A percentile compares a stretch with the other conserved stretches of the same genome.
Conservation (phyloP, 2,797 vertebrate species). For the Periparus ater region DNA sequence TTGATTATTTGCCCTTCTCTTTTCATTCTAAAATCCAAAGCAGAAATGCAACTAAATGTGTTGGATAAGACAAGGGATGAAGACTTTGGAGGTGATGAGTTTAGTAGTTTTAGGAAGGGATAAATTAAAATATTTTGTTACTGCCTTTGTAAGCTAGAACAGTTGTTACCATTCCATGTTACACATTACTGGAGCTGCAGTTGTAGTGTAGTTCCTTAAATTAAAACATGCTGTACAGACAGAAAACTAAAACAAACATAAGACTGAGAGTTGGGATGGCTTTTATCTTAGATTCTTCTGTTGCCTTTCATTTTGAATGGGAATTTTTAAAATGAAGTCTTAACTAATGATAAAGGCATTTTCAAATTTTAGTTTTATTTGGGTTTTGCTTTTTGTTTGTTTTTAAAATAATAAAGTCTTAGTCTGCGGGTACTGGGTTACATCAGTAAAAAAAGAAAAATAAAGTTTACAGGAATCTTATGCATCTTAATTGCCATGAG, state of each 20-base stretch:
- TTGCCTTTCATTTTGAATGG: neutral
- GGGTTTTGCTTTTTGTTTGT: neutral
- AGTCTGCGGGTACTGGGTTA: neutral
- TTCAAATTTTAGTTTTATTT: neutral
- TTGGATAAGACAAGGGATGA: neutral
- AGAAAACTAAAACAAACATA: neutral
- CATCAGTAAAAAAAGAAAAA: neutral
- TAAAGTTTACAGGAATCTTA: neutral
- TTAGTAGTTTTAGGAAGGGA: neutral
- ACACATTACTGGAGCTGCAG: neutral
- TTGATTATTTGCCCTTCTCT: neutral
- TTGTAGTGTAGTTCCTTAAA: neutral
- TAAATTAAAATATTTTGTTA: neutral
- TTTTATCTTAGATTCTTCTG: neutral
- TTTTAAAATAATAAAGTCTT: neutral
- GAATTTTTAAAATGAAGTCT: neutral
- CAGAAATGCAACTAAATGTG: fast-evolving
- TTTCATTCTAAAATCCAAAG: neutral
- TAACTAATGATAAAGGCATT: neutral
- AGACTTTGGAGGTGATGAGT: neutral
- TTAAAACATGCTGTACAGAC: neutral
- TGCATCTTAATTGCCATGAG: neutral
- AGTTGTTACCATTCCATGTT: neutral
- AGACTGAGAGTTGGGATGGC: neutral
- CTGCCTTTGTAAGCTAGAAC: neutral